phyloP scores from a whole-genome alignment of 2,113 vertebrate genomes.

The Petroica traversi region DNA sequence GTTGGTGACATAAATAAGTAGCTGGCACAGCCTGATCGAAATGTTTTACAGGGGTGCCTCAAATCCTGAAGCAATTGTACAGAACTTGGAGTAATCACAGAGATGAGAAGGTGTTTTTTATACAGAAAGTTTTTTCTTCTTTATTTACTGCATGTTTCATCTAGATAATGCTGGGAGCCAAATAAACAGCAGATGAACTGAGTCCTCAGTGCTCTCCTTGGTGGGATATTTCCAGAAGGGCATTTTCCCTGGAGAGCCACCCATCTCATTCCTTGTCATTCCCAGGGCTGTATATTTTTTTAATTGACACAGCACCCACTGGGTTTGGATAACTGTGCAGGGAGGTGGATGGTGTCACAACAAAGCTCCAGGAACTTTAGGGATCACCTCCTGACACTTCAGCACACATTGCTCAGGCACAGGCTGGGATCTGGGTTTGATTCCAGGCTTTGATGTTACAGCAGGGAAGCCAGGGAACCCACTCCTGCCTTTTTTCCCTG shows the following conservation, averaged over 20 bases:
- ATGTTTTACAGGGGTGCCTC: not conserved
- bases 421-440: not conserved
- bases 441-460: constrained; percentile 20
- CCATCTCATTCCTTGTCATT: not conserved
- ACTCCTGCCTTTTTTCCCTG: not conserved
- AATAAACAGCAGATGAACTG: not conserved
- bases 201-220: not conserved
- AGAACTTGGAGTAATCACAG: not conserved
- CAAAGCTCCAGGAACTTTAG: not conserved
- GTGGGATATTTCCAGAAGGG: not conserved
- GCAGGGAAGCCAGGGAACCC: not conserved
- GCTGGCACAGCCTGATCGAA: constrained; percentile 7
- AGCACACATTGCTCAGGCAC: not conserved
- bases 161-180: not conserved
- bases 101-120: not conserved
- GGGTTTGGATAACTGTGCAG: not conserved
- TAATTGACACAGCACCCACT: constrained; percentile 20
- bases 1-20: constrained; percentile 33
- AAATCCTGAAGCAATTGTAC: not conserved
- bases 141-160: not conserved
- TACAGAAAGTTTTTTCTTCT: not conserved
- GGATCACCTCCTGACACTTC: not conserved
- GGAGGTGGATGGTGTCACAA: not conserved
- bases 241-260: not conserved
- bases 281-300: not conserved